phyloP scores from a whole-genome alignment of 2,113 vertebrate genomes.

The Gopherus evgoodei region DNA sequence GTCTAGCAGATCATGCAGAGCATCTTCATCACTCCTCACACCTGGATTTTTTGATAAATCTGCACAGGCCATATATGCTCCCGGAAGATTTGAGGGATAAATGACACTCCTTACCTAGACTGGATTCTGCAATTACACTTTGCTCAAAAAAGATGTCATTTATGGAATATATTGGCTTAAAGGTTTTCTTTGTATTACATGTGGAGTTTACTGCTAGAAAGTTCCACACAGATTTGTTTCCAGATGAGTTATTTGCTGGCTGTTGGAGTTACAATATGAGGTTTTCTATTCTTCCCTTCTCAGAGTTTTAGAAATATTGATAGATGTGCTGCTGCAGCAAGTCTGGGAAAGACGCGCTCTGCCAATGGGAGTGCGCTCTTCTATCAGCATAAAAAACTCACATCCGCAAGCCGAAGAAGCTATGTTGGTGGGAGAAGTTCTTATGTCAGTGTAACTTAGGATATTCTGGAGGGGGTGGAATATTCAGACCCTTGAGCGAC shows the following conservation, averaged over 20 bases:
- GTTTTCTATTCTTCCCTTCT: background rate
- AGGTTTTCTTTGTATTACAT: background rate
- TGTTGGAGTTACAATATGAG: background rate
- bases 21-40: too few species aligned
- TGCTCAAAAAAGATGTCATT: background rate
- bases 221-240: background rate
- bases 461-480: too few species aligned
- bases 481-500: too few species aligned
- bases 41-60: background rate
- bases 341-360: too few species aligned
- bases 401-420: background rate
- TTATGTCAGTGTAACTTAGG: too few species aligned
- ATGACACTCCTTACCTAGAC: background rate
- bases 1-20: background rate
- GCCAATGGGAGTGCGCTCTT: too few species aligned
- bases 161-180: background rate
- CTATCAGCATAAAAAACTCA: too few species aligned
- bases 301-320: background rate
- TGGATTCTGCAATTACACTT: background rate
- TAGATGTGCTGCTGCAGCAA: too few species aligned
- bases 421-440: background rate
- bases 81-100: background rate
- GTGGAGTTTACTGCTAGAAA: fast-evolving
- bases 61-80: background rate
- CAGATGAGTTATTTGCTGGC: background rate